A percentile compares a stretch with the other conserved stretches of the same genome.
Evolutionary conservation across 2,888 invertebrate species (phyloP).

Genomic region (Limnephilus marmoratus): DNA sequence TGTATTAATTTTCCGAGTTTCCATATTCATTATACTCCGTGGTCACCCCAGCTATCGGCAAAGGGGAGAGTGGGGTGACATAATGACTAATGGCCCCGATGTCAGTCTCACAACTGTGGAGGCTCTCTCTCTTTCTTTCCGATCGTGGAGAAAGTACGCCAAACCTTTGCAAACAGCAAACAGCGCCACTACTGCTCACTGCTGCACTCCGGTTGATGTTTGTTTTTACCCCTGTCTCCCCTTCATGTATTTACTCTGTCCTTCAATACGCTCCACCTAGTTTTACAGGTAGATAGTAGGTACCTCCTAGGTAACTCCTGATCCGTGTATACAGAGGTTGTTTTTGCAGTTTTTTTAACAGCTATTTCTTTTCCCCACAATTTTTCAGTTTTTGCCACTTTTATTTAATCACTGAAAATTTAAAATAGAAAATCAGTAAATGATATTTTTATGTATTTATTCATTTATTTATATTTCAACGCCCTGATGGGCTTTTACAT

Average conservation of each 20-base stretch:
- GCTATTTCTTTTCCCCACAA: too few species aligned
- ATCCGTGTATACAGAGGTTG: not conserved
- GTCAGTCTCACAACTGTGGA: conserved; percentile 69
- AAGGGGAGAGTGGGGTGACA: conserved; percentile 71
- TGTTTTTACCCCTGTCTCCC: conserved; percentile 44
- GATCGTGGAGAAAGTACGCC: conserved; percentile 27
- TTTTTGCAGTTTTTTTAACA: not conserved
- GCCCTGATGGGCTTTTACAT: too few species aligned
- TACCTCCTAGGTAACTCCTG: not conserved
- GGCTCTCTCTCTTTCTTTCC: conserved; percentile 45
- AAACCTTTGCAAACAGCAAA: conserved; percentile 37
- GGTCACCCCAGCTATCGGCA: conserved; percentile 40
- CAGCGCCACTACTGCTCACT: conserved; percentile 10
- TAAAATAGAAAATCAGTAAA: too few species aligned
- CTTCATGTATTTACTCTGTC: conserved; percentile 32
- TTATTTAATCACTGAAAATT: too few species aligned
- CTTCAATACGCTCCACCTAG: conserved; percentile 18
- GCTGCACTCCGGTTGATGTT: conserved; percentile 43
- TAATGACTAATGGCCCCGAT: conserved; percentile 75
- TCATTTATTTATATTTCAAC: too few species aligned
- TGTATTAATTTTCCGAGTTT: not conserved
- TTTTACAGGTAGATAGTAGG: not conserved
- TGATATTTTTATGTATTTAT: too few species aligned
- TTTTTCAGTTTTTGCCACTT: too few species aligned
- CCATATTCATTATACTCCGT: not conserved